Evolutionary conservation across 2,797 vertebrate genomes (phyloP), one percentile per base, ranked within the genome.

Genomic region (Threskiornis aethiopicus): DNA sequence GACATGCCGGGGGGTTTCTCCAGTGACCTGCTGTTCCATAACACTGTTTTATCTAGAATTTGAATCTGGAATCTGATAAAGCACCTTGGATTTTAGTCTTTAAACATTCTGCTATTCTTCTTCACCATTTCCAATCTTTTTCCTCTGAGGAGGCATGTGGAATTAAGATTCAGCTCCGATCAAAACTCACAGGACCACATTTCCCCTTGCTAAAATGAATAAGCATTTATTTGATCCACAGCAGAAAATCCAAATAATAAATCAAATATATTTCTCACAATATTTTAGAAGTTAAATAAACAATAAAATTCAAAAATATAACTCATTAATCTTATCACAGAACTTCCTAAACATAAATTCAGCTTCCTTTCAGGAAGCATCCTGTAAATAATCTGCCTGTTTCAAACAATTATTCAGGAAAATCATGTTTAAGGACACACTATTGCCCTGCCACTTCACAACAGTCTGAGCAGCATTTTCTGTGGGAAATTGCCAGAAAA

Each of bases 361-460:
- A 96, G 35, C 47, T 95, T 95, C 87, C 83, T 73, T 87, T 91
- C 90, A 90, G 96, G 96, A 97, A 97, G 83, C 14, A 47, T 41
- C 70, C n/a, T 82, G 58, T 91, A 91, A 94, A 95, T 79, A 93
- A 90, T 84, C 76, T 62, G 54, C 71, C 54, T 17, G 24, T 87
- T 95, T 90, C 77, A 87, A 95, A 96, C 89, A 93, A 93, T 82
- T 69, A 91, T 83, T 86, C 77, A 93, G 89, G 96, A 96, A 95
- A 95, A 96, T 80, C 59, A 28, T 7, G 5, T 76, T 87, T 88
- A 91, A 95, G 85, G 83, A 79, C 73, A 86, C 42, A n/a, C 54
- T 33, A 78, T 37, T 87, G 75, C 72, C 44, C 46, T 76, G 72
- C 44, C 69, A 91, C 69, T 81, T 64, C 18, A 51, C 51, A 82